Evolutionary conservation across 2,888 invertebrate genomes (phyloP), one percentile per base, ranked within the genome.

Genomic region (Cantharis lateralis): DNA sequence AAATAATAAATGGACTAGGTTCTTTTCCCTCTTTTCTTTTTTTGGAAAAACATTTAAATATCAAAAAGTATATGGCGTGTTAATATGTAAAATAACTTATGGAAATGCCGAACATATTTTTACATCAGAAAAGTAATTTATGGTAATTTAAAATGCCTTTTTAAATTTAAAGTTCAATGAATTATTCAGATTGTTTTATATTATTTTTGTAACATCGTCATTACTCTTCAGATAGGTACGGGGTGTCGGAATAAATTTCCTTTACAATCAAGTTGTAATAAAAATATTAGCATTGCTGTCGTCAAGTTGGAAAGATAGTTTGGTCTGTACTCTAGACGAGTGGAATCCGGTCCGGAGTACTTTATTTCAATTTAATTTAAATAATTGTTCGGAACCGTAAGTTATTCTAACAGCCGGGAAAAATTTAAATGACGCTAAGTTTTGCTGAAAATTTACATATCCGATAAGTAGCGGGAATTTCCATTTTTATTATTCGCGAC

Each of bases 101-200:
- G 64, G 20, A 66, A 66, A 66, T 66, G 13, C 10, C 9, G 9
- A 24, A 66, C 64, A 66, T 66, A 66, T 20, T 20, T 66, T 66
- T 66, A 66, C 24, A 20, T 20, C 64, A 20, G 24, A 66, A 66
- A 66, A 20, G 64, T 66, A 66, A 66, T 66, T 66, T 66, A 66
- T 66, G 64, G 10, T 66, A 66, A 66, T 66, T 66, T 66, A 66
- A 66, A 66, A 66, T 66, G 64, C 64, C 16, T 20, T 64, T 64
- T 64, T 16, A 66, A 66, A 66, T 66, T 18, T 66, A 66, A 66
- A 66, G 64, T 66, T 66, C 64, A 66, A 66, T 66, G 64, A 66
- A 66, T 66, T 66, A 66, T 66, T 66, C 64, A 66, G 13, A 48
- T 48, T 48, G 48, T n/a, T 48, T 48, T 48, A n/a, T 48, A 48